Evolutionary conservation across 1,140 invertebrate species (phyloP), one percentile per base, ranked within the genome.

Genomic region (Camponotus vicinus): DNA sequence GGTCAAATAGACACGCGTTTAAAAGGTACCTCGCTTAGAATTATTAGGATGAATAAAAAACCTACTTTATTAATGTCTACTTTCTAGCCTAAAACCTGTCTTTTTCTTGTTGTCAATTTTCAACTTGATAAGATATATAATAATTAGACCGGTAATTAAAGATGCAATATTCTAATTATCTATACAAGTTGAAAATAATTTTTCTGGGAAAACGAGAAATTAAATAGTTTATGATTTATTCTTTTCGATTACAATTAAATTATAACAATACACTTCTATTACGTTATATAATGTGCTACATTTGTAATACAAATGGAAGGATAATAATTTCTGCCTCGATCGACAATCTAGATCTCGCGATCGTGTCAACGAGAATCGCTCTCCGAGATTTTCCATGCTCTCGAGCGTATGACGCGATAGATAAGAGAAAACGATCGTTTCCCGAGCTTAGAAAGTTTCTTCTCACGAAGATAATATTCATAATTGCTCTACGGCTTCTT

Each of bases 351-450:
- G 55, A 83, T 75, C 42, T 83, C 79, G 52, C 67, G 34, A 37
- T 6, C 13, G 80, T 66, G 73, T 78, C 82, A 85, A 85, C 55
- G 61, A 13, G 27, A 37, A 73, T 75, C 57, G 57, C 67, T 80
- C 49, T 42, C 9, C 27, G 18, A 71, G 34, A 55, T 70, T 89
- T 89, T 79, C 83, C 49, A 21, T 77, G 83, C 70, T 67, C 49
- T 64, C 77, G 71, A 82, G 83, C 49, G 70, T 69, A 55, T 57
- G 61, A 85, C 76, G 45, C 13, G 69, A 37, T 63, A 86, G 88
- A 89, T 89, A 89, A 89, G 88, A 32, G 37, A 49, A 27, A 57
- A 55, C 57, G 70, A 82, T 86, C 76, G 34, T 89, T 67, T 89
- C 45, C 45, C 49, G 21, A 21, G 70, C 45, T 55, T 75, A 57